Percentiles rank a stretch among this genome's conserved stretches.
These are phyloP conservation scores for Aphaenogaster floridana DNA, from an alignment of 1,140 invertebrate species.

Conservation along the genomic window DNA sequence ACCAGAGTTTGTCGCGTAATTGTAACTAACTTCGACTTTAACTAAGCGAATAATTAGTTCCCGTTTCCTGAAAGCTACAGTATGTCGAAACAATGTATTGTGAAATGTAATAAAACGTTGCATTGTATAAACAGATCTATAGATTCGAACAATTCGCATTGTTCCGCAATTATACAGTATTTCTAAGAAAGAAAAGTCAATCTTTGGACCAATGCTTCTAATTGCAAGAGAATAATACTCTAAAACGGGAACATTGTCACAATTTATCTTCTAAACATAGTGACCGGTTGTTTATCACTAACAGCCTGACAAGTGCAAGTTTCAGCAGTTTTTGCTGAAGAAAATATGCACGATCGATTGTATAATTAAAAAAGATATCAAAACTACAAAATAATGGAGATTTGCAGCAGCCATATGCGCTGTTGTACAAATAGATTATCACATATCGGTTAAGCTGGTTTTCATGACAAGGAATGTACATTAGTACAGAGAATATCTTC, in stretches of 20 bases:
- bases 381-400: background rate
- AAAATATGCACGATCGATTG: background rate
- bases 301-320: background rate
- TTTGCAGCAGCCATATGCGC: too few species aligned
- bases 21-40: constrained; percentile 58
- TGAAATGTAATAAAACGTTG: constrained; percentile 19
- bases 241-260: background rate
- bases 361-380: background rate
- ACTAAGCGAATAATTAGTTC: constrained; percentile 56
- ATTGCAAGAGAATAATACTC: background rate
- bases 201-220: background rate
- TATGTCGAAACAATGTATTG: background rate
- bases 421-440: constrained; percentile 41
- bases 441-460: constrained; percentile 47
- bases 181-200: background rate
- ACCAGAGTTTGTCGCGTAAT: constrained; percentile 51
- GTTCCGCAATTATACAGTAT: background rate
- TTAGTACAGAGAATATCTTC: constrained; percentile 36
- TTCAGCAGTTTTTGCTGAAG: background rate
- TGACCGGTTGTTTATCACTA: background rate
- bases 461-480: constrained; percentile 64
- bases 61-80: constrained; percentile 41
- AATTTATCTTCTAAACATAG: background rate
- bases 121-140: constrained; percentile 15
- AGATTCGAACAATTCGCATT: background rate